Base-by-base conservation (phyloP, 2,888 invertebrate genomes). In the Elegia similella region DNA sequence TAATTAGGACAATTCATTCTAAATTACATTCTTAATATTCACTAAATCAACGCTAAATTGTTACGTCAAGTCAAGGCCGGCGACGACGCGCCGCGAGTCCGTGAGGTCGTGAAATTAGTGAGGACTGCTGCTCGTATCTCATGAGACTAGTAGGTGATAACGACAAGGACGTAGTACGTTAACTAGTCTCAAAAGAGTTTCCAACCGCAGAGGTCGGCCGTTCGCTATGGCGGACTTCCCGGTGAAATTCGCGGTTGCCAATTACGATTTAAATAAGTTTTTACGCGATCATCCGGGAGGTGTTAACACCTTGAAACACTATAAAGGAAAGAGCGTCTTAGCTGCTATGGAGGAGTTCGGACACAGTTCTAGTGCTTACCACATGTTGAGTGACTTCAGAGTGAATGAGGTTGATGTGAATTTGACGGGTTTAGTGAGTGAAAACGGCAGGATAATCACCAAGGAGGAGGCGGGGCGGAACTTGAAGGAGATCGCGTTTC, bases 231-330 rank as follows among this genome's bases (percentile, higher is more conserved):
- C 69, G 30, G 68, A 68, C n/a, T 89, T 90, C 62, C 81, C 80
- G 15, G 84, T 92, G 1, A 61, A 62, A 17, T 92, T 86, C 72
- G 83, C 87, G 59, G 86, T 88, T 7, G 84, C 92, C 42, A 80
- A 80, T 52, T 96, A 95, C 80, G 93, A 96, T 73, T 86, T 96
- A 56, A 84, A 92, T 50, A 79, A 87, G 38, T 96, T 96, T 72
- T 68, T 95, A 54, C 92, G 92, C 55, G 94, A 95, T 68, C 96
- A 96, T 78, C 96, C 96, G 0, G 96, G 96, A 0, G 96, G 96
- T 0, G 77, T 93, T 0, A 94, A 94, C 68, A 94, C 94, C 1
- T 79, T 96, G 0, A 84, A 91, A 64, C 80, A 80, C n/a, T 94
- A 88, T 65, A 83, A 88, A 69, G 92, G 92, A 5, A 92, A 88